Evolutionary conservation across 2,113 vertebrate species (phyloP), one percentile per base, ranked within the genome.

Genomic region (Seriola dumerili): DNA sequence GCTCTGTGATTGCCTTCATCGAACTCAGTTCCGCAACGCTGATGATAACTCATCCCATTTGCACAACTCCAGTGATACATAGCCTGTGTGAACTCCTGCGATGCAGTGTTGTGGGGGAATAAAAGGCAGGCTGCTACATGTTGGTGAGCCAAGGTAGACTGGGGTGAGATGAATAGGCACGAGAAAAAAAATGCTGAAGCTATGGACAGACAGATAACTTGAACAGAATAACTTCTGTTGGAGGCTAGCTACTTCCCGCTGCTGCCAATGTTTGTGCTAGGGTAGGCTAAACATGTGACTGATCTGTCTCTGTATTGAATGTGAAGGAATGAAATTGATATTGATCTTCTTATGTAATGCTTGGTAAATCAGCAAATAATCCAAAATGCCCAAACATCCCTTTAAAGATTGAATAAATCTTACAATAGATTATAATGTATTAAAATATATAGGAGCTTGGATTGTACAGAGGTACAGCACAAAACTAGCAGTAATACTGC

Each of bases 1-100:
- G 85, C 81, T 89, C 85, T 73, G 87, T 52, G 88, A 83, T 81
- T 88, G 84, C 83, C 79, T 90, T 82, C 85, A 74, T 67, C 23
- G 1, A 65, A 23, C 70, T 83, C 71, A 66, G 83, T 76, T 87
- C 68, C 36, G 14, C 84, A 88, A 80, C 78, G 62, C 76, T 64
- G 70, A 72, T 52, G 72, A 83, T 76, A 78, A 76, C 72, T 87
- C 57, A 54, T 85, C 83, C 85, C 84, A 83, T 89, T 89, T 88
- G 85, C 74, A 89, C 78, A 83, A 75, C 55, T 87, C 46, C 72
- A 76, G 83, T 74, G 80, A 89, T 83, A 81, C 81, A 83, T 36
- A 67, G 77, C 69, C 36, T 58, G 68, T 78, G 57, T 81, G 61
- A 85, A 76, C 59, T 64, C 32, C 55, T 52, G 64, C 77, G 86